Evolutionary conservation across 2,888 invertebrate genomes (phyloP), one percentile per base, ranked within the genome.

Genomic region (Alcis repandata): DNA sequence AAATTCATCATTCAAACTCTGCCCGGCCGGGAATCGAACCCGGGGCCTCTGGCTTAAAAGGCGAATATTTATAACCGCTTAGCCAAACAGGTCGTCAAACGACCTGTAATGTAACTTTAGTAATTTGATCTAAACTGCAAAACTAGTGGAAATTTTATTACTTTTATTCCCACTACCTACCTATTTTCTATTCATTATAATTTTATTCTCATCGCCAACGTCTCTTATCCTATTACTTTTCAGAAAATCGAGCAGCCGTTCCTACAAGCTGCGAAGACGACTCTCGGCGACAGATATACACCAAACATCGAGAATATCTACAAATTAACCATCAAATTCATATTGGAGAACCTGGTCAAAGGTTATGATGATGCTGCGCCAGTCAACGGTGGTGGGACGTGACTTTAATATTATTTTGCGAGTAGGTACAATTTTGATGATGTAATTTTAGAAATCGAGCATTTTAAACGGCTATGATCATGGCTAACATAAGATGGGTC

Each of bases 191-290:
- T n/a, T n/a, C n/a, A n/a, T n/a, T n/a, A n/a, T n/a, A n/a, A n/a
- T n/a, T n/a, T n/a, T n/a, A n/a, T n/a, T n/a, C 27, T 27, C 27
- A 27, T 27, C 27, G 17, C 11, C 2, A 41, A 8, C 10, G 4
- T 15, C n/a, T 8, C 1, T 46, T 8, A 22, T 27, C 1, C 40
- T 7, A 32, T 40, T 56, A 43, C 33, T 76, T 94, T 94, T 2
- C 96, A 98, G 98, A 97, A 96, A 95, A 97, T 98, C 77, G 98
- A 98, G 86, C 95, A 96, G 75, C 98, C 98, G 0, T 98, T 98
- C 89, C 91, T 98, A 76, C 95, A 96, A 82, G 97, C 98, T 0
- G 98, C 98, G 10, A 95, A 97, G 83, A 95, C 95, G 69, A 98
- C 98, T 0, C 94, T 98, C 38, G 98, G 97, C 3, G 98, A 98